Base-by-base conservation (phyloP, 2,797 vertebrate genomes). In the Antrozous pallidus region DNA sequence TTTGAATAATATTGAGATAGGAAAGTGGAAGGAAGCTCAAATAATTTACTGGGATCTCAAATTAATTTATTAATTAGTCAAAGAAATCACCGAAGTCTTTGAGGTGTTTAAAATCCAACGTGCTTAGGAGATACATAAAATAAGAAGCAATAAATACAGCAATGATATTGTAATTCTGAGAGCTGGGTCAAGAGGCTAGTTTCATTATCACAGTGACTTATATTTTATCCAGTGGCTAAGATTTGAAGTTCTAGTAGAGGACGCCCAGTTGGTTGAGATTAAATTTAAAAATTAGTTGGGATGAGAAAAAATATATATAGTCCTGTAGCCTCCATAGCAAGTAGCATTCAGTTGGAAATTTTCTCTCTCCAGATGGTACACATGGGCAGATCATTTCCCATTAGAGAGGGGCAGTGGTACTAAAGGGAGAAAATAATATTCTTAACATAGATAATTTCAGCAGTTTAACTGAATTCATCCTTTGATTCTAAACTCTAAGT, bases 401-500 rank as follows among this genome's bases (percentile, higher is more conserved):
- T 4, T 16, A 71, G 45, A 14, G 20, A 90, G 14, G 56, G 20
- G 10, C 16, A 92, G 33, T 36, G 14, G 42, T 26, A 40, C 9
- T 31, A 7, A 4, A 61, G 13, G 8, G 14, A 20, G 28, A 73
- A 95, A 88, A 70, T 28, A 71, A 63, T 75, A 70, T 65, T 82
- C 3, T 71, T 56, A 71, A 49, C 7, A 63, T 38, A 42, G 42
- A 13, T 78, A 31, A 86, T 91, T 69, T 91, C 69, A 77, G 17
- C 16, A 70, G 18, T 74, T 47, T 69, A 91, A 74, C 4, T 31
- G 5, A 56, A 65, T 49, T 83, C 9, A 58, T 82, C 22, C 4
- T 70, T 86, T 84, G 40, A 61, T 78, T 94, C 91, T 86, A 89
- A 87, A 74, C 22, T 91, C 16, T 45, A 85, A 82, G 36, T 18